These are phyloP conservation scores for Omphaloscelis lunosa DNA, from an alignment of 2,888 invertebrate genomes.

Conservation along the genomic window DNA sequence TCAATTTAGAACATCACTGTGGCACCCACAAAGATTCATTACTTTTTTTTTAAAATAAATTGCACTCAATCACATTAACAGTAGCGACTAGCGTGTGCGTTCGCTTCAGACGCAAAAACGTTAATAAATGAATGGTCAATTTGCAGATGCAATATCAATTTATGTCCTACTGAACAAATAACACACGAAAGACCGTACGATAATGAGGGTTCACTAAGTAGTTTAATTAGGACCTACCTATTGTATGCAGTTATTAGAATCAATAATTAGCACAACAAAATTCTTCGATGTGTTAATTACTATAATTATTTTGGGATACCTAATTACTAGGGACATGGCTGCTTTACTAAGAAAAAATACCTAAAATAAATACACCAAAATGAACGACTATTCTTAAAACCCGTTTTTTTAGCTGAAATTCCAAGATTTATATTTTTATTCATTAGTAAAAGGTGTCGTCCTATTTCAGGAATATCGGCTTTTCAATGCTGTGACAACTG, in stretches of 20 bases:
- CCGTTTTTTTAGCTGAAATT: background rate
- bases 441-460: slow-evolving; percentile 5
- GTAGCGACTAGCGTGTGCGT: slow-evolving; percentile 25
- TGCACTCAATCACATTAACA: slow-evolving; percentile 17
- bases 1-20: slow-evolving; percentile 28
- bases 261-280: slow-evolving; percentile 18
- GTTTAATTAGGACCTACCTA: slow-evolving; percentile 18
- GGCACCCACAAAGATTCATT: background rate
- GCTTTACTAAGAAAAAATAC: slow-evolving; percentile 7
- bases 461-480: slow-evolving; percentile 10
- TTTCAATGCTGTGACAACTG: slow-evolving; percentile 4
- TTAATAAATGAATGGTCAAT: slow-evolving; percentile 37
- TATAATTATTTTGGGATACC: slow-evolving; percentile 30
- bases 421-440: background rate
- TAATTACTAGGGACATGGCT: slow-evolving; percentile 32
- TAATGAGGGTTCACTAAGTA: slow-evolving; percentile 31
- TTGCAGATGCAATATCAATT: slow-evolving; percentile 31
- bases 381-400: background rate
- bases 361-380: slow-evolving; percentile 6
- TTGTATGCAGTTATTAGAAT: slow-evolving; percentile 7
- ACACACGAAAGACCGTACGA: slow-evolving; percentile 4
- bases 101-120: slow-evolving; percentile 33
- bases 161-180: slow-evolving; percentile 2
- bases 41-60: background rate
- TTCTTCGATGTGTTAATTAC: slow-evolving; percentile 39